Evolutionary conservation across 2,888 invertebrate genomes (phyloP).

Genomic region (Cynaeus angustus): DNA sequence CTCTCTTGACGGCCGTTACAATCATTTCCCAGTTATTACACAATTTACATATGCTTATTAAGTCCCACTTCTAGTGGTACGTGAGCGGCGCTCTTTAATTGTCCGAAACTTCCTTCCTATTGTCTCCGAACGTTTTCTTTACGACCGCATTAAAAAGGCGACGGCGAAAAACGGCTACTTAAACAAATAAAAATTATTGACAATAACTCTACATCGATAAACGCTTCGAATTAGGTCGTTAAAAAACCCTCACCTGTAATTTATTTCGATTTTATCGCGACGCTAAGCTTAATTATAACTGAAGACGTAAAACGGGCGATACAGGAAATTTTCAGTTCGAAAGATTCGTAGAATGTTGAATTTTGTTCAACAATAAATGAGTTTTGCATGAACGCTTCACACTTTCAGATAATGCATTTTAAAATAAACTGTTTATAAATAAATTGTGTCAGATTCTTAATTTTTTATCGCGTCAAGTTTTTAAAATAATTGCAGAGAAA

Average conservation of each 20-base stretch:
- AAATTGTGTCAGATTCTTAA: no score
- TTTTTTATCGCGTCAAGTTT: no score
- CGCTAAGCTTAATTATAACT: conserved; percentile 38
- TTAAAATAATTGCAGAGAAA: no score
- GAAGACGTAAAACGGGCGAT: conserved; percentile 25
- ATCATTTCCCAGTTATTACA: conserved; percentile 65
- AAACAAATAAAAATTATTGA: conserved; percentile 49
- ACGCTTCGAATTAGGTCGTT: conserved; percentile 45
- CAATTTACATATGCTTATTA: conserved; percentile 66
- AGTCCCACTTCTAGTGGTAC: conserved; percentile 50
- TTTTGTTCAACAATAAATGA: no score
- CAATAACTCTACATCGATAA: conserved; percentile 47
- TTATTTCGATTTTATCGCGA: conserved; percentile 46
- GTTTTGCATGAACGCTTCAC: no score
- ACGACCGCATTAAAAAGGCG: conserved; percentile 37
- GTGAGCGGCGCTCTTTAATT: conserved; percentile 43
- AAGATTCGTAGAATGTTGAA: no score
- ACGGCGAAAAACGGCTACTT: conserved; percentile 15
- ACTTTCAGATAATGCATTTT: no score
- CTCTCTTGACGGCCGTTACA: conserved; percentile 65
- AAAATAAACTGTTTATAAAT: no score
- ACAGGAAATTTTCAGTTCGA: no score
- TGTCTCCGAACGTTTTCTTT: conserved; percentile 31
- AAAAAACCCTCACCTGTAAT: conserved; percentile 46
- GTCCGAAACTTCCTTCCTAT: conserved; percentile 3